phyloP scores from a whole-genome alignment of 2,797 vertebrate genomes.

The Fringilla coelebs region DNA sequence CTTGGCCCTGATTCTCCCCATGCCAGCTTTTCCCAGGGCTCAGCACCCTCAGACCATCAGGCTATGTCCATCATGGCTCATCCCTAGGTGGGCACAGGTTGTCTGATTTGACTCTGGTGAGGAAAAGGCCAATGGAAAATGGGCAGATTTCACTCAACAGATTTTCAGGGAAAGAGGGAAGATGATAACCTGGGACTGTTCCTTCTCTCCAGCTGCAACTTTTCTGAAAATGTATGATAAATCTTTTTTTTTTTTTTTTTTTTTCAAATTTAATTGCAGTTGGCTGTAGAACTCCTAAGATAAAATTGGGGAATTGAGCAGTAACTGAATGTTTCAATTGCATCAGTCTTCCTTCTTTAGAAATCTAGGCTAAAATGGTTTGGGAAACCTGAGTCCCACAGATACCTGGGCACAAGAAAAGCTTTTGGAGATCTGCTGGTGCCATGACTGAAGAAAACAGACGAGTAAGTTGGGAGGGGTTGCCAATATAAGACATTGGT shows the following conservation, averaged over 20 bases:
- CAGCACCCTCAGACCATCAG: not conserved
- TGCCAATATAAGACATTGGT: not conserved
- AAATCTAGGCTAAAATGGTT: not conserved
- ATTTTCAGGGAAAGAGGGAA: not conserved
- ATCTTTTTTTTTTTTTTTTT: not conserved
- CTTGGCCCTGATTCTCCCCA: not conserved
- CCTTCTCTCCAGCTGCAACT: not conserved
- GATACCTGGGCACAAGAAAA: not conserved
- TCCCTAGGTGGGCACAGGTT: not conserved
- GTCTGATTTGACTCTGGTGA: not conserved
- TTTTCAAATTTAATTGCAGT: not conserved
- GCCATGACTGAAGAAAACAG: not conserved
- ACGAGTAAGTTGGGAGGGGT: accelerated
- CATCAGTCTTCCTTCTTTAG: not conserved
- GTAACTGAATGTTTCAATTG: not conserved
- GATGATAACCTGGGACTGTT: not conserved
- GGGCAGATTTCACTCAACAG: not conserved
- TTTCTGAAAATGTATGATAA: not conserved
- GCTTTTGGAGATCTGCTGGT: not conserved
- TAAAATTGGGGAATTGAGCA: not conserved
- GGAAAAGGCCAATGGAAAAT: not conserved
- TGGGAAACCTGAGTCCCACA: not conserved
- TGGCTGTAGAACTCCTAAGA: not conserved
- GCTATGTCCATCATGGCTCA: accelerated
- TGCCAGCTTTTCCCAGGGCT: not conserved